A percentile compares a stretch with the other conserved stretches of the same genome.
phyloP scores from a whole-genome alignment of 2,797 vertebrate species.

The Cottoperca gobio region DNA sequence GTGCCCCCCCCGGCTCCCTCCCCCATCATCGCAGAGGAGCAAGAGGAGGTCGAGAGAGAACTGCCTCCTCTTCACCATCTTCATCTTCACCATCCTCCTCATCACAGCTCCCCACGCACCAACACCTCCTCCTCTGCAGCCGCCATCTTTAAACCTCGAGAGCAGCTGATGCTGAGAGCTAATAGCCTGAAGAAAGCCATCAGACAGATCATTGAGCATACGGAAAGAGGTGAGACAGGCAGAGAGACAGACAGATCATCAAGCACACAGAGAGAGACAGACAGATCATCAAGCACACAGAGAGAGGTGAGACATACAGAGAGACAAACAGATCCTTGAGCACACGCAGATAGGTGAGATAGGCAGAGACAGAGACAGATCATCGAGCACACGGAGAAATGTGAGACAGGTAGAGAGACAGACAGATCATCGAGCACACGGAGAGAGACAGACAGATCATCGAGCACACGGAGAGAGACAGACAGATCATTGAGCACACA shows the following conservation, averaged over 20 bases:
- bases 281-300: too few relatives aligned
- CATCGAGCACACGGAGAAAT: neutral
- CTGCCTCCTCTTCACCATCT: slow-evolving; percentile 44
- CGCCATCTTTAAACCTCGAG: slow-evolving; percentile 92
- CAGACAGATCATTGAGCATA: slow-evolving; percentile 97
- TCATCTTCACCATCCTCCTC: neutral
- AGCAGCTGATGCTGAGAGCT: slow-evolving; percentile 96
- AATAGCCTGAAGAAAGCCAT: slow-evolving; percentile 99
- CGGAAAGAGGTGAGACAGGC: slow-evolving; percentile 90
- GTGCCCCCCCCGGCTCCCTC: slow-evolving; percentile 85
- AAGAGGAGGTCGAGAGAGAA: slow-evolving; percentile 89
- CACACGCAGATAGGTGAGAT: too few relatives aligned
- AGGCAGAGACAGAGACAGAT: too few relatives aligned
- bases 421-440: too few relatives aligned
- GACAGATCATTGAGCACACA: neutral
- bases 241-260: too few relatives aligned
- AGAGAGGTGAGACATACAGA: too few relatives aligned
- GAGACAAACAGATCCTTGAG: too few relatives aligned
- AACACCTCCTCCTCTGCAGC: slow-evolving; percentile 8
- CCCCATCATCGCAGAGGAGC: slow-evolving; percentile 93
- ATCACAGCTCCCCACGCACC: slow-evolving; percentile 80
- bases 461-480: too few relatives aligned
- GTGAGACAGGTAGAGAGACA: neutral
- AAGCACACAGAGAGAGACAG: too few relatives aligned
- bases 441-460: too few relatives aligned